Conservation (phyloP, 2,888 invertebrate species). For the Liopterus haemorrhoidalis region DNA sequence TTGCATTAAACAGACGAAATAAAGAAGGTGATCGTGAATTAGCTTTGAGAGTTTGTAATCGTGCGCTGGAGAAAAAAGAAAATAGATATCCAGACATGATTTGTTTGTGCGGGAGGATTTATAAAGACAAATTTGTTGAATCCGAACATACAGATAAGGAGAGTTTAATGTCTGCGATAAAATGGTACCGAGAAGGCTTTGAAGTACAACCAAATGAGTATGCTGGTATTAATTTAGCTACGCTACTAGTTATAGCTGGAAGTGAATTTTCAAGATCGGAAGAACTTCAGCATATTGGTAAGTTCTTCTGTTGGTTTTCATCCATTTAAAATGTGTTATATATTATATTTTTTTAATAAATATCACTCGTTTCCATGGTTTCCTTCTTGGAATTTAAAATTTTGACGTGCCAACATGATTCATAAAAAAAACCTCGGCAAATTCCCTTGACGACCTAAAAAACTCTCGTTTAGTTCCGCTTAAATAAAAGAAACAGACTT, state of each 20-base stretch:
- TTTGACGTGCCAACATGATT: conserved; percentile 1
- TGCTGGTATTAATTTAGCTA: conserved; percentile 97
- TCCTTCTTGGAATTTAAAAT: too few relatives aligned
- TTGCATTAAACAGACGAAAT: conserved; percentile 94
- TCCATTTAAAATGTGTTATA: conserved; percentile 3
- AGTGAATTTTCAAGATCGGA: conserved; percentile 89
- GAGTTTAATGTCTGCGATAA: conserved; percentile 85
- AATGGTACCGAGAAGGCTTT: conserved; percentile 96
- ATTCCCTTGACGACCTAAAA: too few relatives aligned
- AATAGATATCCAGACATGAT: conserved; percentile 96
- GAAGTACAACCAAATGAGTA: conserved; percentile 98
- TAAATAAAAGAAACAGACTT: too few relatives aligned
- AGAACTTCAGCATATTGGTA: conserved; percentile 84
- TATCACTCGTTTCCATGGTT: too few relatives aligned
- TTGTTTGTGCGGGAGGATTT: conserved; percentile 95
- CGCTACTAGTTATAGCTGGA: conserved; percentile 91
- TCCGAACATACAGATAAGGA: conserved; percentile 84
- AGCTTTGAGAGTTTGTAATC: conserved; percentile 84
- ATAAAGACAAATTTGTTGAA: conserved; percentile 95
- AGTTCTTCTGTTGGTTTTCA: conserved; percentile 24
- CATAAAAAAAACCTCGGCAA: too few relatives aligned
- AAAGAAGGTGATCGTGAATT: conserved; percentile 90
- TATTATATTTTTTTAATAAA: too few relatives aligned
- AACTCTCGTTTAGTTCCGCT: too few relatives aligned
- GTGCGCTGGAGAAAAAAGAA: conserved; percentile 86